These are phyloP conservation scores for Propithecus coquereli DNA, from an alignment of 2,113 vertebrate species.

Conservation along the genomic window DNA sequence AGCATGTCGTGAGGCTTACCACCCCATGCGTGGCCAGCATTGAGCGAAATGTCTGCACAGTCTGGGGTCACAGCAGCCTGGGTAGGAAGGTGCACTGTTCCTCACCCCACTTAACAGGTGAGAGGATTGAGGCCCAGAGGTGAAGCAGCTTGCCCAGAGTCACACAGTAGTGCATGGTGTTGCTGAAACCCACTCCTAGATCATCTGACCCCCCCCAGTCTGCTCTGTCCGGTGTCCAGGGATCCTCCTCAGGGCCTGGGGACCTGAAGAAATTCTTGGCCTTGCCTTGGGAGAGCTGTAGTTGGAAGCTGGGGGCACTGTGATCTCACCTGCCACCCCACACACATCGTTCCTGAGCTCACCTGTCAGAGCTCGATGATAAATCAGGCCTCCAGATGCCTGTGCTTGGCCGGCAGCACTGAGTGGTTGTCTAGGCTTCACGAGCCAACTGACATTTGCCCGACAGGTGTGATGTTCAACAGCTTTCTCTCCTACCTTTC, in stretches of 20 bases:
- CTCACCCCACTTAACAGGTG: not conserved
- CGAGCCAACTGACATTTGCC: not conserved
- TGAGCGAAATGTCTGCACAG: not conserved
- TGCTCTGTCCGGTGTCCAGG: not conserved
- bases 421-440: not conserved
- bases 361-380: not conserved
- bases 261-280: not conserved
- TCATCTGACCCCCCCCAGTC: not conserved
- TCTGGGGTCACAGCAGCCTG: not conserved
- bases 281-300: not conserved
- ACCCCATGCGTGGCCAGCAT: fast-evolving
- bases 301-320: not conserved
- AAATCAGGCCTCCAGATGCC: not conserved
- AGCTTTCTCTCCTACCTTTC: not conserved
- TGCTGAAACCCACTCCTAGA: not conserved
- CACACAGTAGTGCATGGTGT: not conserved
- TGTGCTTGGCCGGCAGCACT: not conserved
- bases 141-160: not conserved
- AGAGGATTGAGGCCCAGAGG: not conserved
- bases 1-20: not conserved
- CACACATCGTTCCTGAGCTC: fast-evolving
- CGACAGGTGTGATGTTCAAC: not conserved
- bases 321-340: not conserved
- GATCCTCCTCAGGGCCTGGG: not conserved
- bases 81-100: not conserved